Evolutionary conservation across 1,140 invertebrate species (phyloP).

Genomic region (Camponotus floridanus): DNA sequence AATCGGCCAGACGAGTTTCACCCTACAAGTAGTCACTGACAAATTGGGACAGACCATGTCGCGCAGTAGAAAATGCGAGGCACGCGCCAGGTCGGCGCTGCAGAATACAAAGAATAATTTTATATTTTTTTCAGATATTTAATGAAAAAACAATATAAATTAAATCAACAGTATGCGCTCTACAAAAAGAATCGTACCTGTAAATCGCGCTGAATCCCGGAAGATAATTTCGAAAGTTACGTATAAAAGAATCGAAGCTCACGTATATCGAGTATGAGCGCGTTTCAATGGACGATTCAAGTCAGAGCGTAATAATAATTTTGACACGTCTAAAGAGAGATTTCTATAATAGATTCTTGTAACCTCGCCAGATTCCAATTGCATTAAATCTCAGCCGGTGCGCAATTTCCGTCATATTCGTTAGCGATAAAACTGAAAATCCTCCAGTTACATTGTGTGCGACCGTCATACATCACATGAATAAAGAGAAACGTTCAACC

Average conservation of each 20-base stretch:
- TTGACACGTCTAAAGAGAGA: not conserved
- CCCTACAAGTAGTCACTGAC: constrained; percentile 57
- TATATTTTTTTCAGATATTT: not conserved
- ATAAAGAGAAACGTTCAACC: constrained; percentile 9
- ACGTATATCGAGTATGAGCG: not conserved
- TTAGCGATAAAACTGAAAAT: constrained; percentile 1
- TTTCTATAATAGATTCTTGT: not conserved
- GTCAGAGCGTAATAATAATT: not conserved
- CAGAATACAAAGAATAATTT: constrained; percentile 11
- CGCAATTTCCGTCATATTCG: constrained; percentile 10
- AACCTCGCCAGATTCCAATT: not conserved
- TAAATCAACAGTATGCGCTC: not conserved
- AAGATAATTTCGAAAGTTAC: not conserved
- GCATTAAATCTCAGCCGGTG: not conserved
- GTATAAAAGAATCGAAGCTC: not conserved
- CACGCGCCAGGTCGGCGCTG: constrained; percentile 50
- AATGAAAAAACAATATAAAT: not conserved
- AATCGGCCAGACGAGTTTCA: constrained; percentile 55
- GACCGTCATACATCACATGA: constrained; percentile 1
- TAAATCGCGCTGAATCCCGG: not conserved
- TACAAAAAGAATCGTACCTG: not conserved
- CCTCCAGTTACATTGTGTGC: constrained; percentile 38
- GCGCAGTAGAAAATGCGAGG: constrained; percentile 41
- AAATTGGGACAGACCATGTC: constrained; percentile 49
- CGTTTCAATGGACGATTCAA: not conserved